Base-by-base conservation (phyloP, 2,888 invertebrate species). In the Hyppa rectilinea region DNA sequence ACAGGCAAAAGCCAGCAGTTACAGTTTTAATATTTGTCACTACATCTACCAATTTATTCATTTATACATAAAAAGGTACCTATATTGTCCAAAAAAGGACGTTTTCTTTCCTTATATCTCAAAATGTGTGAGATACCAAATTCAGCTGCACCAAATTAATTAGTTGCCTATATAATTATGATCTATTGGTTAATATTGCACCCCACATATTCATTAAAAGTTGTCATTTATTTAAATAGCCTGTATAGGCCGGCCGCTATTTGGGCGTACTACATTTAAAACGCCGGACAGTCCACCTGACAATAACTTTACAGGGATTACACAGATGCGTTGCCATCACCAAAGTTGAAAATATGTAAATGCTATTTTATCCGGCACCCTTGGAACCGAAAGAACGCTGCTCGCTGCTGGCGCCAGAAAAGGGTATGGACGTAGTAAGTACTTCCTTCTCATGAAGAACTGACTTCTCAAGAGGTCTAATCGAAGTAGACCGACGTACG, bases 1-100 rank as follows among this genome's bases (percentile, higher is more conserved):
- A 38, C 38, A 34, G 73, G 43, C 73, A 74, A 71, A 55, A 65
- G 65, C 65, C 71, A 31, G 23, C 47, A 43, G 29, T 71, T 12
- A 60, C 34, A 75, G n/a, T 52, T 52, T 29, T n/a, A 72, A 71
- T 38, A 55, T 29, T 52, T 72, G n/a, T 31, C 20, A 52, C 29
- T 49, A 75, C 17, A 58, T 12, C n/a, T 75, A 43, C 14, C 6
- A 38, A 45, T 34, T 3, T 36, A 45, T 52, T 56, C 4, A 70
- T 50, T 36, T 59, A n/a, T 29, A 40, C 14, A 40, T 29, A 36
- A 43, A 68, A 64, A 9, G 31, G 20, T 14, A 38, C n/a, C 4
- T n/a, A 29, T 9, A n/a, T 43, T 52, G 14, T 45, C 45, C 62
- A 45, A 38, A 31, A 59, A 23, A 40, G 20, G 29, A 73, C 17